phyloP scores from a whole-genome alignment of 2,888 invertebrate genomes.

The Hypomecis atomaria region DNA sequence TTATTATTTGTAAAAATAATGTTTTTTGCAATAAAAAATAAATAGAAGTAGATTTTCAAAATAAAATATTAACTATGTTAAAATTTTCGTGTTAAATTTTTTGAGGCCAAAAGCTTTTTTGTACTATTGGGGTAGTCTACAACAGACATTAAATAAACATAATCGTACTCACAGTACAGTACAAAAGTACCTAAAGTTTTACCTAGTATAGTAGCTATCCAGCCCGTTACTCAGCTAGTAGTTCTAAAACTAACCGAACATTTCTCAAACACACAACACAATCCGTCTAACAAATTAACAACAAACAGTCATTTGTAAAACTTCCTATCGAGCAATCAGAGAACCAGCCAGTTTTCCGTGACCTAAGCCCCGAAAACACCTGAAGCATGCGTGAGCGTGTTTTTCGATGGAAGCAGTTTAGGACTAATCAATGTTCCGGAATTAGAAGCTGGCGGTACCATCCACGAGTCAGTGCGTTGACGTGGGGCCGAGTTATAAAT shows the following conservation, averaged over 20 bases:
- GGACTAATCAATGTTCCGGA: slow-evolving; percentile 19
- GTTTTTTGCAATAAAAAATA: too few relatives aligned
- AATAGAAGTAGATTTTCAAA: too few relatives aligned
- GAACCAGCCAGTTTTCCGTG: slow-evolving; percentile 6
- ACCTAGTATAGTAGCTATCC: too few relatives aligned
- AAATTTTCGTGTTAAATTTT: too few relatives aligned
- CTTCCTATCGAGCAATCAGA: slow-evolving; percentile 1
- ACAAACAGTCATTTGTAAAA: background rate
- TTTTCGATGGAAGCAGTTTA: slow-evolving; percentile 6
- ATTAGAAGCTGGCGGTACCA: slow-evolving; percentile 22
- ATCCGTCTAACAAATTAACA: background rate
- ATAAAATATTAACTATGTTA: too few relatives aligned
- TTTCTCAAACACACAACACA: background rate
- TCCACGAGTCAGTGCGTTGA: slow-evolving; percentile 17
- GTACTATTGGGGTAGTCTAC: too few relatives aligned
- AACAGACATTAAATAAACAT: too few relatives aligned
- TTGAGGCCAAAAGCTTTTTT: too few relatives aligned
- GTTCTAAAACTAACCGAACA: background rate
- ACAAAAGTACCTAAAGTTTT: too few relatives aligned
- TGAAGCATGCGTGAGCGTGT: background rate
- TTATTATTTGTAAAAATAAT: too few relatives aligned
- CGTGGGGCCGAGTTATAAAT: slow-evolving; percentile 11
- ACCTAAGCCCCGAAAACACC: background rate
- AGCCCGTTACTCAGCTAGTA: too few relatives aligned
- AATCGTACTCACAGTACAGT: too few relatives aligned